phyloP scores from a whole-genome alignment of 2,797 vertebrate species.

The Diglossa cyanea region DNA sequence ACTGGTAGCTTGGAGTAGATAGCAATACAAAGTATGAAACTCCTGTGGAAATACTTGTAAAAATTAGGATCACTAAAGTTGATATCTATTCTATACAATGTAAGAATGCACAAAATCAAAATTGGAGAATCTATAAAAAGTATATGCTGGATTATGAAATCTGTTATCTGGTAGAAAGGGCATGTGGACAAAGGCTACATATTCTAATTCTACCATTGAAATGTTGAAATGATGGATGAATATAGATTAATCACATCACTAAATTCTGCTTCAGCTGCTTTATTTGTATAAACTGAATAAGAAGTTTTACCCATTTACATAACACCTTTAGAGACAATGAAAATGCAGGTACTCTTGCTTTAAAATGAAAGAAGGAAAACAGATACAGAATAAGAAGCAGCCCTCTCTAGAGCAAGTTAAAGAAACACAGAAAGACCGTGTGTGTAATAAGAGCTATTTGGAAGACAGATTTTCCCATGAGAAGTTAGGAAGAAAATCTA shows the following conservation, averaged over 20 bases:
- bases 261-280: background rate
- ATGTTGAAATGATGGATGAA: background rate
- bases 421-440: background rate
- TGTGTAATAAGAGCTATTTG: background rate
- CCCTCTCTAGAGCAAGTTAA: background rate
- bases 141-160: background rate
- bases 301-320: background rate
- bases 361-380: background rate
- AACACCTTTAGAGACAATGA: background rate
- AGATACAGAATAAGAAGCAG: background rate
- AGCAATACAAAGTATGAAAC: background rate
- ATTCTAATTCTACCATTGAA: background rate
- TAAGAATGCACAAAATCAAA: background rate
- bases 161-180: background rate
- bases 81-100: background rate
- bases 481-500: background rate
- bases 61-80: background rate
- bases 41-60: background rate
- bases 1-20: background rate
- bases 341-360: background rate
- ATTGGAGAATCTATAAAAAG: background rate
- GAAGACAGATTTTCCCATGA: background rate
- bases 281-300: constrained; percentile 8
- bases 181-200: background rate
- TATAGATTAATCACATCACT: background rate